Conservation (phyloP, 2,888 invertebrate genomes). For the Chrysopilus asiliformis region DNA sequence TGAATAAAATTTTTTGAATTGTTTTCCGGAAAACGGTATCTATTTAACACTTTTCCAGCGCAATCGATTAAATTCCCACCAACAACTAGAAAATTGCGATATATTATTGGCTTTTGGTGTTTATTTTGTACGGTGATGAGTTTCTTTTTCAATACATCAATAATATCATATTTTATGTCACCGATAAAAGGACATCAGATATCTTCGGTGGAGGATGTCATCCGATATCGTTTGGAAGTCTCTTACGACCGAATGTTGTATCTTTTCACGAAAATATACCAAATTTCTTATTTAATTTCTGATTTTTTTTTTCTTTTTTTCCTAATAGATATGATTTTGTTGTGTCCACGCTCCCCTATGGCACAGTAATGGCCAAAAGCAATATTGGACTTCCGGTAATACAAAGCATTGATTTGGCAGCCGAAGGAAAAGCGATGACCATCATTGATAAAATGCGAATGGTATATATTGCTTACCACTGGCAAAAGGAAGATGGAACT, state of each 20-base stretch:
- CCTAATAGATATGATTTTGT: not conserved
- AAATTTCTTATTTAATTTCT: not conserved
- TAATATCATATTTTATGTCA: slow-evolving; percentile 10
- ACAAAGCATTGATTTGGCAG: slow-evolving; percentile 8
- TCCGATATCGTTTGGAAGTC: slow-evolving; percentile 1
- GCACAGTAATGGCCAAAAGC: not conserved
- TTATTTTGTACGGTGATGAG: slow-evolving; percentile 8
- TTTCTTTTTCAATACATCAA: slow-evolving; percentile 9
- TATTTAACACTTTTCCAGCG: no score
- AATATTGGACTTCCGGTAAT: slow-evolving; percentile 9
- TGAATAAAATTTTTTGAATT: slow-evolving; percentile 1
- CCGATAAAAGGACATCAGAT: slow-evolving; percentile 6
- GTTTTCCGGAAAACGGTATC: not conserved
- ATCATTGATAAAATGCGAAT: slow-evolving; percentile 9
- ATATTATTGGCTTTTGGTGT: slow-evolving; percentile 10
- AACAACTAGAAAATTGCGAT: slow-evolving; percentile 5
- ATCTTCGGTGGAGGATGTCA: slow-evolving; percentile 5
- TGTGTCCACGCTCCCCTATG: not conserved
- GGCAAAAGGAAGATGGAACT: slow-evolving; percentile 9
- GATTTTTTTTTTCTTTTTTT: not conserved
- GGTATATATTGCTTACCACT: slow-evolving; percentile 10
- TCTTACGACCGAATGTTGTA: slow-evolving; percentile 8
- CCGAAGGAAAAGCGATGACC: slow-evolving; percentile 9
- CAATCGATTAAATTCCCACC: slow-evolving; percentile 7
- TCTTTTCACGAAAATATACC: not conserved